Evolutionary conservation across 2,797 vertebrate species (phyloP).

Genomic region (Chrysocyon brachyurus): DNA sequence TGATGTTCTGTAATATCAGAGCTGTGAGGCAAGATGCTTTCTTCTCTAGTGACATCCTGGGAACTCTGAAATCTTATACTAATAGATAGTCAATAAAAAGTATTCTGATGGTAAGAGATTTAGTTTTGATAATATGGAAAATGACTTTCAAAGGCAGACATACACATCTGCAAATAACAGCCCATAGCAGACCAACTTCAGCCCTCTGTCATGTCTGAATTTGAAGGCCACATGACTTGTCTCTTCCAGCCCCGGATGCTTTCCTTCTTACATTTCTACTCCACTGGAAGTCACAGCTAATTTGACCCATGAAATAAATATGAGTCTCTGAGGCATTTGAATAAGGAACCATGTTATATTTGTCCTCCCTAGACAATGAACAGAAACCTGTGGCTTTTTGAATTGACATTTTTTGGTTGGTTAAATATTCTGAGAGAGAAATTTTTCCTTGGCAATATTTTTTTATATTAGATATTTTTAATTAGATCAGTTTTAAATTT

Average conservation of each 20-base stretch:
- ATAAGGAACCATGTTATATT: not conserved
- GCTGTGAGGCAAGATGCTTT: not conserved
- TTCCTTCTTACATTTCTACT: not conserved
- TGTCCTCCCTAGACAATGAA: constrained; percentile 59
- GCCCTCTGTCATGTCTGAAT: not conserved
- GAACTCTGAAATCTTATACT: not conserved
- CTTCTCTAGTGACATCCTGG: not conserved
- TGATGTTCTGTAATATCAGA: constrained; percentile 13
- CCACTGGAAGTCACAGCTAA: not conserved
- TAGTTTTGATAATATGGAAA: not conserved
- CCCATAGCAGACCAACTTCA: not conserved
- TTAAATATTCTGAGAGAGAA: constrained; percentile 50
- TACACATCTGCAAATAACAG: constrained; percentile 45
- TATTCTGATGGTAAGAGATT: not conserved
- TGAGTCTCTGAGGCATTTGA: not conserved
- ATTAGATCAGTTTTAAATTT: constrained; percentile 12
- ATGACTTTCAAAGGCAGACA: constrained; percentile 34
- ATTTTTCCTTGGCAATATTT: not conserved
- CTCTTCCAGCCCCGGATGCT: accelerated
- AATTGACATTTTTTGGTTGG: not conserved
- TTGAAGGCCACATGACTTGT: accelerated
- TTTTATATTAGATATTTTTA: not conserved
- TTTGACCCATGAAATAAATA: constrained; percentile 18
- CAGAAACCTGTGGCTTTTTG: constrained; percentile 33
- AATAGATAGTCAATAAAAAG: not conserved